Conservation (phyloP, 2,888 invertebrate species). For the Drymonia ruficornis region DNA sequence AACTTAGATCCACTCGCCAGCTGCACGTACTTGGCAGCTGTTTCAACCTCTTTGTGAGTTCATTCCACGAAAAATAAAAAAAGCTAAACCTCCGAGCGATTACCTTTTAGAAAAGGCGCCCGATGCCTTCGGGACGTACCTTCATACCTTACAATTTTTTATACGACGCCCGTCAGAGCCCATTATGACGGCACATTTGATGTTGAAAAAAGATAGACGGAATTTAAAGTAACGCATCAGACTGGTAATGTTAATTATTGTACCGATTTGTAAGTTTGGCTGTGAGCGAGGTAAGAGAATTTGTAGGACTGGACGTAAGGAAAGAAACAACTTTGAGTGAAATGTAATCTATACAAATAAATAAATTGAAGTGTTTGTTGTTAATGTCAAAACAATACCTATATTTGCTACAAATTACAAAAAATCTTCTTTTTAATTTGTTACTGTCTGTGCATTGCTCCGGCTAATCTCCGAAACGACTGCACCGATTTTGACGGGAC, state of each 20-base stretch:
- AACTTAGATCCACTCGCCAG: constrained; percentile 56
- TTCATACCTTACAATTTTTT: constrained; percentile 65
- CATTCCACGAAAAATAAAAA: constrained; percentile 64
- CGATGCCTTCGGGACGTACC: constrained; percentile 53
- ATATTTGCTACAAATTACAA: too few relatives aligned
- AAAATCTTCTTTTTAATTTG: too few relatives aligned
- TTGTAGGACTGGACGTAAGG: background rate
- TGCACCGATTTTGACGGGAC: too few relatives aligned
- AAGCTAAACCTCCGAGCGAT: constrained; percentile 61
- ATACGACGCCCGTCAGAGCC: constrained; percentile 47
- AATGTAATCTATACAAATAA: too few relatives aligned
- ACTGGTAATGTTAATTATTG: constrained; percentile 52
- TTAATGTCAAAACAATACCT: too few relatives aligned
- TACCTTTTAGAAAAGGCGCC: constrained; percentile 76
- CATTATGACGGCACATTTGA: constrained; percentile 74
- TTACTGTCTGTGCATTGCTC: too few relatives aligned
- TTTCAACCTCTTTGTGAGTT: constrained; percentile 68
- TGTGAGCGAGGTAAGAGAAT: constrained; percentile 4
- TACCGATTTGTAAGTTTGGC: constrained; percentile 27
- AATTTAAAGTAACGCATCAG: constrained; percentile 49
- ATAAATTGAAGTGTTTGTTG: too few relatives aligned
- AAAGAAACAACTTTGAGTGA: background rate
- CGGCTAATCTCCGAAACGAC: too few relatives aligned
- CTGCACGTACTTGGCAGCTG: constrained; percentile 70
- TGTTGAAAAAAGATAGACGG: constrained; percentile 56